Evolutionary conservation across 2,888 invertebrate genomes (phyloP).

Genomic region (Cecidostiba fungosa): DNA sequence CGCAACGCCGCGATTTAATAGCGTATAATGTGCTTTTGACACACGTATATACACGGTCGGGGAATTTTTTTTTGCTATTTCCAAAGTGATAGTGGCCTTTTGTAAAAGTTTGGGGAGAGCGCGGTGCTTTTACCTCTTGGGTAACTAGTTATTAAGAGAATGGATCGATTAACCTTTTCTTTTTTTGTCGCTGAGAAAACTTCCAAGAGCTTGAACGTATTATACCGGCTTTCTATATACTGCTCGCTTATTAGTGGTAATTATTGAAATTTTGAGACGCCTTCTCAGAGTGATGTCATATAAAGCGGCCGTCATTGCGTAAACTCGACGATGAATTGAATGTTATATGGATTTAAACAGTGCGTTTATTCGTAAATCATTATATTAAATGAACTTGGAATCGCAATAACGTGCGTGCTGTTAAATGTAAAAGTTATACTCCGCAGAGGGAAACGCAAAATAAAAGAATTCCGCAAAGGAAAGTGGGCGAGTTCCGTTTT

Average conservation of each 20-base stretch:
- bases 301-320: neutral
- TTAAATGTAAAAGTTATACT: neutral
- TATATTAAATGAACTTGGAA: neutral
- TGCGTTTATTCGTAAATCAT: neutral
- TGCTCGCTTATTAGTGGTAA: conserved; percentile 33
- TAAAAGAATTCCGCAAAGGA: neutral
- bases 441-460: neutral
- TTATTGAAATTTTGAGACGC: conserved; percentile 12
- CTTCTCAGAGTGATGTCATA: neutral
- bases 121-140: conserved; percentile 35
- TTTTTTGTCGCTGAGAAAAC: conserved; percentile 28
- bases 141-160: conserved; percentile 52
- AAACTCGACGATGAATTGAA: neutral
- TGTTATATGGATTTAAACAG: neutral
- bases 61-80: neutral
- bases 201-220: neutral
- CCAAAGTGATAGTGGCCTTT: conserved; percentile 35
- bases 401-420: neutral
- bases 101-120: conserved; percentile 43
- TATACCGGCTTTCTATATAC: conserved; percentile 45
- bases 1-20: conserved; percentile 30
- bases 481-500: neutral
- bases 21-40: conserved; percentile 12
- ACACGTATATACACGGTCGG: neutral
- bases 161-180: conserved; percentile 48